Evolutionary conservation across 2,888 invertebrate genomes (phyloP), one percentile per base, ranked within the genome.

Genomic region (Calephelis perditalis): DNA sequence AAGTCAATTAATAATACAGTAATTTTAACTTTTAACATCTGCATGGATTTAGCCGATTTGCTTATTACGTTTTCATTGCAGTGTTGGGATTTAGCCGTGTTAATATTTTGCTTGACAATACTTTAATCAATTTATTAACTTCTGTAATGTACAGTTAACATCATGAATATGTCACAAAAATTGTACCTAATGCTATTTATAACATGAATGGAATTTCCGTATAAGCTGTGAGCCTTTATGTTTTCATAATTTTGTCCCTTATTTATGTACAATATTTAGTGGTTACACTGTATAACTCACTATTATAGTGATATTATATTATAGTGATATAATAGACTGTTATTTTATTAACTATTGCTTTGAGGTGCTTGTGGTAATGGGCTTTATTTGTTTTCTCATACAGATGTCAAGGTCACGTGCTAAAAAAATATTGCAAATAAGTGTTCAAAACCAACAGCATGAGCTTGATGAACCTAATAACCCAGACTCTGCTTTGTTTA

Each of bases 401-500:
- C 59, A 55, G 47, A 59, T 59, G 60, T 57, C 59, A 57, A 59
- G 56, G 57, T 59, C 57, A 56, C 59, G 56, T 40, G 57, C 56
- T 59, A 46, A 59, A 62, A 59, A 59, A 59, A 59, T 62, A 44
- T 56, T 59, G 47, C 59, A 62, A 62, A 60, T 62, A 57, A 59
- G 59, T 60, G 60, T 56, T 44, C 47, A 26, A 60, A 60, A 56
- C 43, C 37, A 60, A 62, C 59, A 62, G 44, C 59, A 62, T 59
- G 59, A 56, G 56, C 56, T 59, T 60, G 60, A 60, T 56, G 57
- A 60, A 57, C 57, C 59, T 46, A 49, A 62, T 57, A 60, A 60
- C 57, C 62, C 59, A 49, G 60, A 60, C 62, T 62, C 62, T 62
- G 60, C 62, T 60, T 60, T 62, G 40, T 60, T 62, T 62, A 56